Evolutionary conservation across 2,113 vertebrate genomes (phyloP).

Genomic region (Colius striatus): DNA sequence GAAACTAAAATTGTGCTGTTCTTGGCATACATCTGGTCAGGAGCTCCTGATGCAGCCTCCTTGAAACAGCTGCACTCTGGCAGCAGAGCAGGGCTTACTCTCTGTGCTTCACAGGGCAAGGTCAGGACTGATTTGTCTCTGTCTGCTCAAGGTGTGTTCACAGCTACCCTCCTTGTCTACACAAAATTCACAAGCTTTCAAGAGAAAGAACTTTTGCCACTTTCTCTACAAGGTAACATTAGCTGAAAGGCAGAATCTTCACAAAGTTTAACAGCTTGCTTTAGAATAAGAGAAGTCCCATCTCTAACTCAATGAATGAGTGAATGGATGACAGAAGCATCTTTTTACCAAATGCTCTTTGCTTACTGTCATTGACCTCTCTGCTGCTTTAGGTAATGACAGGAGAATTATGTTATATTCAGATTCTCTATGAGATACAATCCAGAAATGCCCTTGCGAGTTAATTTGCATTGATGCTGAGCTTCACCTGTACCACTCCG

Average conservation of each 20-base stretch:
- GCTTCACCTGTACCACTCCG: not conserved
- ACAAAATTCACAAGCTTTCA: not conserved
- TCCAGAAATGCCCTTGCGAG: not conserved
- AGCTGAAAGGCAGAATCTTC: not conserved
- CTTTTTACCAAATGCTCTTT: not conserved
- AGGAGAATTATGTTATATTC: not conserved
- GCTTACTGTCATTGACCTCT: not conserved
- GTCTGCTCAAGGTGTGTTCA: not conserved
- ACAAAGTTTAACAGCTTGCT: not conserved
- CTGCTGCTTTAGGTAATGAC: not conserved
- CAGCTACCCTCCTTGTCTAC: rapidly evolving
- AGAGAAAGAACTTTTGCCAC: not conserved
- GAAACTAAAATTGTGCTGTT: conserved; percentile 15
- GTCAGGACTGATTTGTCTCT: not conserved
- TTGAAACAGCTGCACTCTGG: not conserved
- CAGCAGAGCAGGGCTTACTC: rapidly evolving
- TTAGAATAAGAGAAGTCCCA: not conserved
- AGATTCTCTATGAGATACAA: not conserved
- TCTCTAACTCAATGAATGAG: not conserved
- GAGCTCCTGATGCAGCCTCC: not conserved
- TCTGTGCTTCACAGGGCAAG: rapidly evolving
- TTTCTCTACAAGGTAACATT: not conserved
- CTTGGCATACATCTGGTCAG: rapidly evolving
- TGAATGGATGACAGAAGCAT: not conserved
- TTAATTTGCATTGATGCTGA: not conserved